phyloP scores from a whole-genome alignment of 1,140 invertebrate species.

The Reticulitermes speratus region DNA sequence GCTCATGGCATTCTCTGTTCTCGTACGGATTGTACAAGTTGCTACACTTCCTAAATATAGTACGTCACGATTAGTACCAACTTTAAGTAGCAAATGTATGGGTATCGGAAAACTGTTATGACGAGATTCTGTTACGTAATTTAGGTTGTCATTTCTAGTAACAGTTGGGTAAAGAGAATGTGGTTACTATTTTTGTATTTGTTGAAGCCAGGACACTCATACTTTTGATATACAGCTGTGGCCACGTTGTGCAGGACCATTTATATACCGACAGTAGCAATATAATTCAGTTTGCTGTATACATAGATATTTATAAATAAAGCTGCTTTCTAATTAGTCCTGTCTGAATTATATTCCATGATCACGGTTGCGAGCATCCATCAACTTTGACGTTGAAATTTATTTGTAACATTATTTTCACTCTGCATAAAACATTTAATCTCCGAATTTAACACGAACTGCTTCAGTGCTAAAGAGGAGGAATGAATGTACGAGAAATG shows the following conservation, averaged over 20 bases:
- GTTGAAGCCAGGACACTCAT: not conserved
- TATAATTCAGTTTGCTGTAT: not conserved
- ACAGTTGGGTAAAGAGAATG: constrained; percentile 3
- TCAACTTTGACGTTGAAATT: constrained; percentile 30
- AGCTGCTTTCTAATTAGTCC: constrained; percentile 26
- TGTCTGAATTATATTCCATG: constrained; percentile 23
- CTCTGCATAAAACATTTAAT: not conserved
- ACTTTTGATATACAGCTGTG: not conserved
- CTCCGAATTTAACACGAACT: not conserved
- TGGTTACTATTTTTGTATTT: not conserved
- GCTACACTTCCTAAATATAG: not conserved
- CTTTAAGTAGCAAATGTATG: not conserved
- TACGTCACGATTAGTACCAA: not conserved
- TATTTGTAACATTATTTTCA: constrained; percentile 20
- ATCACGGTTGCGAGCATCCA: constrained; percentile 28
- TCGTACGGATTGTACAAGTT: no score
- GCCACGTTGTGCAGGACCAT: not conserved
- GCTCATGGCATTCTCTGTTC: no score
- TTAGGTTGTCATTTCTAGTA: not conserved
- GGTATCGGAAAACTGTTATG: not conserved
- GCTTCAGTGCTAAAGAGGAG: not conserved
- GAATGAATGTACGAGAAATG: not conserved
- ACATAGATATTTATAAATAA: not conserved
- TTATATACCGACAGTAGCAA: not conserved
- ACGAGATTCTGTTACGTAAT: not conserved